Evolutionary conservation across 2,113 vertebrate species (phyloP), one percentile per base, ranked within the genome.

Genomic region (Gobiocypris rarus): DNA sequence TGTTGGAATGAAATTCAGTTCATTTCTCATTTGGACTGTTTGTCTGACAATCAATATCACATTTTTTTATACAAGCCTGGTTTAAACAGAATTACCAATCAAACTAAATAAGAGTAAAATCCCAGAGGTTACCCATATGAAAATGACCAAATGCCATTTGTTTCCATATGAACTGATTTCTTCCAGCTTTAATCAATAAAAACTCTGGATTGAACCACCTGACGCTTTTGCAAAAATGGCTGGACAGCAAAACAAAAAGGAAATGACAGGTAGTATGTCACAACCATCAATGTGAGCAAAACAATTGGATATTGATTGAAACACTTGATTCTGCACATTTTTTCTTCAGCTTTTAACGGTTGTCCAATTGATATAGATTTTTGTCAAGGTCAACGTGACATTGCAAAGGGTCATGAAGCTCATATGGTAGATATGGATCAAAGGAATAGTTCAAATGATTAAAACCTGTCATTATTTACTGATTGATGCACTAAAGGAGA

Each of bases 11-110:
- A 45, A 85, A 69, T 84, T 86, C 26, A 87, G 87, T 56, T 79
- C 26, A 85, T 85, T 91, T 89, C 89, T 89, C 56, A 80, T 26
- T 86, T 86, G 19, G 28, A 41, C 73, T 56, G 26, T 89, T 84
- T 88, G 83, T 77, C 65, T 19, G 83, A 89, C 24, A 6, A 81
- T 79, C 82, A 84, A 87, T 86, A 78, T 78, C 54, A 78, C 52
- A 45, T 48, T 26, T 41, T 80, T 80, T 65, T 11, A 65, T 48
- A 65, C 15, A 41, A 59, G 41, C 34, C n/a, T 15, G 26, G 5
- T 43, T 78, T 61, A 45, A 48, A 65, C 13, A 80, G 77, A 61
- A 28, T 41, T 59, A 77, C 22, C 54, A 77, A 59, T 65, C 58
- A 45, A 48, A 31, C 56, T 4, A 63, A 79, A 61, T 26, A 52